Conservation (phyloP, 2,797 vertebrate species). For the Myiotriccus ornatus region DNA sequence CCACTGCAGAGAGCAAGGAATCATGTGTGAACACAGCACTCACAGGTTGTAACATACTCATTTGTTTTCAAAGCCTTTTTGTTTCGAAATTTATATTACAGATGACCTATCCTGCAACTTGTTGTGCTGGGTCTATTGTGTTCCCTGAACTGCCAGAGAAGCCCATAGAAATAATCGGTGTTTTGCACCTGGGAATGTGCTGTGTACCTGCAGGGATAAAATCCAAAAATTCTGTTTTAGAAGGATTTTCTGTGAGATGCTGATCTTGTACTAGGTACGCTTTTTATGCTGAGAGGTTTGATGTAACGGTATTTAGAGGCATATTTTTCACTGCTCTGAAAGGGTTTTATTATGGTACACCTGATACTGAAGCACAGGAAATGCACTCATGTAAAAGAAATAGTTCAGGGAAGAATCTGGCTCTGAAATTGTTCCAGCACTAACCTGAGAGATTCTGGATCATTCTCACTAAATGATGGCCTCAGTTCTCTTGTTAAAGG, state of each 20-base stretch:
- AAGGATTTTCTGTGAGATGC: background rate
- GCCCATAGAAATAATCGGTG: background rate
- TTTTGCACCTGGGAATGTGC: background rate
- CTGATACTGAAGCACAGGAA: background rate
- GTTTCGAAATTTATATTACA: background rate
- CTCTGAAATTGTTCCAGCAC: background rate
- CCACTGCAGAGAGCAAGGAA: background rate
- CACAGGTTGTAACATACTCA: background rate
- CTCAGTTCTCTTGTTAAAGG: background rate
- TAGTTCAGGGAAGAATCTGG: background rate
- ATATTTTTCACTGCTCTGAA: background rate
- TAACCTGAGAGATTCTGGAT: background rate
- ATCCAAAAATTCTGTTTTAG: background rate
- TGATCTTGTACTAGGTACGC: background rate
- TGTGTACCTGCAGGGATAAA: background rate
- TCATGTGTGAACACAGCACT: background rate
- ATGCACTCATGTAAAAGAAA: background rate
- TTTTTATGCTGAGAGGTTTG: background rate
- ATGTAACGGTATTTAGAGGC: background rate
- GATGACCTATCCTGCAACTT: background rate
- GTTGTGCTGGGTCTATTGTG: background rate
- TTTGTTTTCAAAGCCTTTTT: background rate
- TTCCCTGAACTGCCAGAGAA: background rate
- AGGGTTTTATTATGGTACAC: background rate
- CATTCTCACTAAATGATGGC: background rate